Base-by-base conservation (phyloP, 2,113 vertebrate species). In the Typhlomys cinereus region DNA sequence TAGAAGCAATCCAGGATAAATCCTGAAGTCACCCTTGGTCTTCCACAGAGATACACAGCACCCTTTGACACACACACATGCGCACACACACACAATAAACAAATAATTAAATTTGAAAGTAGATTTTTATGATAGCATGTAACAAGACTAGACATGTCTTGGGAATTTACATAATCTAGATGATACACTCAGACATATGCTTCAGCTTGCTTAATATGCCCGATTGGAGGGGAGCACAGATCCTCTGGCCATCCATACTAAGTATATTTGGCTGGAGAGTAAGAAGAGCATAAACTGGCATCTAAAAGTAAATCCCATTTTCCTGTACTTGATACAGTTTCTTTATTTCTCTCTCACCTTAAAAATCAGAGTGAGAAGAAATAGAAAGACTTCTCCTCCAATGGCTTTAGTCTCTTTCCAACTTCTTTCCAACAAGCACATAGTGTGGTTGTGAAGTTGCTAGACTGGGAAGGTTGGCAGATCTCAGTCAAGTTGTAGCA, bases 401-500 rank as follows among this genome's bases (percentile, higher is more conserved):
- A 11, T 18, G 23, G 27, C n/a, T 86, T 46, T 25, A 79, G 41
- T 34, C 27, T 13, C 46, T 31, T 74, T 66, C 29, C 74, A 10
- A 7, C 34, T 44, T 71, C 14, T n/a, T 48, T 44, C 75, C 66
- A 74, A 25, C 6, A 80, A 66, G 31, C 70, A 1, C 0, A 44
- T 4, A 29, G 1, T 11, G 25, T 57, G 5, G 1, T 27, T 50
- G 9, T 89, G 23, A 8, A 39, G 8, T 59, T 87, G n/a, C 10
- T 67, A 8, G 54, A n/a, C 21, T 59, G 20, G 78, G 59, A 52
- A 66, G 44, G 27, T 41, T 3, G 27, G 81, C 25, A 12, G 9
- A 0, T 36, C 50, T 67, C 61, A 18, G 1, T 11, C 4, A 7
- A 5, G 0, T 59, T 17, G 3, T 34, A 25, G 4, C 64, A 74